Conservation (phyloP, 1,140 invertebrate genomes). For the Drosophila nikananu region DNA sequence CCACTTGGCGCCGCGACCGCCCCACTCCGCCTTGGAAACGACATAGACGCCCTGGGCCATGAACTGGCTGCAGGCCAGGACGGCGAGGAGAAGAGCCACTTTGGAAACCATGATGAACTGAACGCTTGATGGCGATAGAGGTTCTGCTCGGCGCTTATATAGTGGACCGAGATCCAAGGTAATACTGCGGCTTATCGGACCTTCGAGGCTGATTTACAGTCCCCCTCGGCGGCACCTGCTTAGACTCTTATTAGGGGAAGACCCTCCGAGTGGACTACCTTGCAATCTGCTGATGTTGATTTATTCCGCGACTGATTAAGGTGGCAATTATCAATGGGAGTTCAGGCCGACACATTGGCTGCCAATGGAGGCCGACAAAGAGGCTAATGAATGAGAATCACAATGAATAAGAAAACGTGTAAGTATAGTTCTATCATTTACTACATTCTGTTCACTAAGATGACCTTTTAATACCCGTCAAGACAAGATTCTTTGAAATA, state of each 20-base stretch:
- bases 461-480: neutral
- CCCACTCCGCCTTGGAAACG: conserved; percentile 88
- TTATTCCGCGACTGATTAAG: conserved; percentile 12
- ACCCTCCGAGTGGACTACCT: conserved; percentile 12
- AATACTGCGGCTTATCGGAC: conserved; percentile 12
- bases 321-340: conserved; percentile 10
- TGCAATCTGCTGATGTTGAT: conserved; percentile 13
- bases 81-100: conserved; percentile 41
- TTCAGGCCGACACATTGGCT: conserved; percentile 13
- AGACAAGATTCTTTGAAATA: neutral
- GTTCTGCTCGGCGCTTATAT: conserved; percentile 28
- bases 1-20: conserved; percentile 86
- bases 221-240: neutral
- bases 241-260: conserved; percentile 27
- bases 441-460: neutral
- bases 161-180: conserved; percentile 1
- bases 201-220: conserved; percentile 18
- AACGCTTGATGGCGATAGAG: conserved; percentile 4
- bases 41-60: conserved; percentile 73
- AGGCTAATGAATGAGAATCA: too few species aligned
- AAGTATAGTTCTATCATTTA: neutral
- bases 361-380: neutral
- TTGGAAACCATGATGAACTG: conserved; percentile 55
- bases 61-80: conserved; percentile 57
- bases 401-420: neutral